Conservation (phyloP, 1,140 invertebrate genomes). For the Philotrypesis tridentata region DNA sequence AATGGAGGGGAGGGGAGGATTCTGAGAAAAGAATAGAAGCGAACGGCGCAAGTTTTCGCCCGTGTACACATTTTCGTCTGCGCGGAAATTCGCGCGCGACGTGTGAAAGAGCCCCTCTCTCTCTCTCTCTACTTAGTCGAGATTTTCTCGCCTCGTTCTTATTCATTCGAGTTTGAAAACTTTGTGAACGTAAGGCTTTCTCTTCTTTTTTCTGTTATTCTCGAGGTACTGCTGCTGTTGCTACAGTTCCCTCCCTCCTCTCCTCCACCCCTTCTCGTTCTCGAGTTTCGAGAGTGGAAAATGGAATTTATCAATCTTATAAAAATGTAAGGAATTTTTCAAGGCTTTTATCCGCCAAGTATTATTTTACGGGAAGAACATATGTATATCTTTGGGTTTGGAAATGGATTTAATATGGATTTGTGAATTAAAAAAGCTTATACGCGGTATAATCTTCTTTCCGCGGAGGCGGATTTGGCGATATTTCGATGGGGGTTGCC, state of each 20-base stretch:
- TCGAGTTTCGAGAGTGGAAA: not conserved
- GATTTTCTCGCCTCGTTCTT: constrained; percentile 29
- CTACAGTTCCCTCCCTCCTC: too few relatives aligned
- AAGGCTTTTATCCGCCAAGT: not conserved
- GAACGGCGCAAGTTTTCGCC: not conserved
- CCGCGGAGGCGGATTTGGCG: too few relatives aligned
- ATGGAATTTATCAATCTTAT: not conserved
- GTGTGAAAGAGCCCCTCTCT: not conserved
- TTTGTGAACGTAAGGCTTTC: not conserved
- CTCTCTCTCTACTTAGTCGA: constrained; percentile 8
- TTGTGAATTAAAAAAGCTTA: not conserved
- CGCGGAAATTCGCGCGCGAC: not conserved
- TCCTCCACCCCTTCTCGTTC: too few relatives aligned
- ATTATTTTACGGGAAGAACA: not conserved
- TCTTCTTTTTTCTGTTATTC: constrained; percentile 1
- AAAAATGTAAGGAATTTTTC: not conserved
- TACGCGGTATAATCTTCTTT: not conserved
- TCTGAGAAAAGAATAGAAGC: not conserved
- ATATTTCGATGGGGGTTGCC: not conserved
- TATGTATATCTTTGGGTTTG: not conserved
- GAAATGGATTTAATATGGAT: not conserved
- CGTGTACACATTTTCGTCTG: constrained; percentile 1
- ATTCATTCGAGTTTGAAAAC: constrained; percentile 32
- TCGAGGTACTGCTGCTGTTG: not conserved
- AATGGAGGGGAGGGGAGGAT: not conserved